phyloP scores from a whole-genome alignment of 2,797 vertebrate genomes.

The Macroramphosus scolopax region DNA sequence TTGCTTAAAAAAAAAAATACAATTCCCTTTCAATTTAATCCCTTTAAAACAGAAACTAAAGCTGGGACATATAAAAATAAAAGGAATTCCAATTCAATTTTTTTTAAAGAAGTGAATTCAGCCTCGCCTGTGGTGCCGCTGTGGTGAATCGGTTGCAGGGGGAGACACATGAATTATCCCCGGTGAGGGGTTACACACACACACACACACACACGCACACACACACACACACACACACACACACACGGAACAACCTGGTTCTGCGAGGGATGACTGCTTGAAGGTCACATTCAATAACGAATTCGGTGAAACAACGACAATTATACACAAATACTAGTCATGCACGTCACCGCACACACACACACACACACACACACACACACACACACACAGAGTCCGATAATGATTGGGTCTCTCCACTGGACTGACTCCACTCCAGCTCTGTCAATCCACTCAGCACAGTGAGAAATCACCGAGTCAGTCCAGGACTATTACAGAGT shows the following conservation, averaged over 20 bases:
- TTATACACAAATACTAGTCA: constrained; percentile 39
- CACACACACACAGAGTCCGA: constrained; percentile 33
- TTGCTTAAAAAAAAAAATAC: too few relatives aligned
- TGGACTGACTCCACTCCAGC: constrained; percentile 68
- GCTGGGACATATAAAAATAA: background rate
- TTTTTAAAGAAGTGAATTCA: constrained; percentile 19
- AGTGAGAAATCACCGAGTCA: constrained; percentile 76
- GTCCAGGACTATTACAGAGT: constrained; percentile 75
- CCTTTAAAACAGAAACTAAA: constrained; percentile 13
- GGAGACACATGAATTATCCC: too few relatives aligned
- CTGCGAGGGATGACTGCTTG: constrained; percentile 34
- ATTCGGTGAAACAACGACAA: constrained; percentile 53
- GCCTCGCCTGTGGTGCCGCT: background rate
- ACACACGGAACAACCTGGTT: constrained; percentile 3
- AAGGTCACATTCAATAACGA: constrained; percentile 61
- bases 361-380: constrained; percentile 9
- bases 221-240: too few relatives aligned
- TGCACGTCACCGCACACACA: constrained; percentile 10
- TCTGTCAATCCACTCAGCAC: constrained; percentile 67
- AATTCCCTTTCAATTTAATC: constrained; percentile 33
- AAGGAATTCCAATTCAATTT: constrained; percentile 14
- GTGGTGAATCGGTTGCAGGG: constrained; percentile 8
- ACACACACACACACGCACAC: constrained; percentile 11
- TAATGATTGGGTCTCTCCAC: constrained; percentile 74
- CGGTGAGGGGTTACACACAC: constrained; percentile 8